Evolutionary conservation across 2,888 invertebrate genomes (phyloP), one percentile per base, ranked within the genome.

Genomic region (Plagiodera versicolora): DNA sequence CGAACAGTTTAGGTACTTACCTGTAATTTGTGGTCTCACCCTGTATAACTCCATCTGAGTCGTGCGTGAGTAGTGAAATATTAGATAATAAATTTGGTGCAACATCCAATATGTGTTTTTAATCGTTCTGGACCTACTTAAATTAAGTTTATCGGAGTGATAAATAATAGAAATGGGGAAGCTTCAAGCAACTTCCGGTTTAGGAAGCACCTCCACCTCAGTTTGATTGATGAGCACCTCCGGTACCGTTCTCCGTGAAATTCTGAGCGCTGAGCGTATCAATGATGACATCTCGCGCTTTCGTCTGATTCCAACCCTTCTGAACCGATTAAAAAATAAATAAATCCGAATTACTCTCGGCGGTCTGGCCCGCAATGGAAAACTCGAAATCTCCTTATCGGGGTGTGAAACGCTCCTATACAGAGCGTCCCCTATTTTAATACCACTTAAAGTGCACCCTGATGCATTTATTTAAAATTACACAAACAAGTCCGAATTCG

Each of bases 341-440:
- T 62, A 62, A 62, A 62, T 62, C 62, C 58, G 62, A 35, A 62
- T 62, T 62, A 62, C 52, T 44, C 28, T 58, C 62, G 62, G 62
- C 47, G 58, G 57, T 55, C 47, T 56, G 58, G 47, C 19, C 56
- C 18, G n/a, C 58, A 62, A 62, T 62, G 56, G 62, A 62, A 62
- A 62, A 45, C 58, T 62, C 48, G 56, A 62, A 62, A 62, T 62
- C 62, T 62, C 58, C 58, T 61, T 62, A 62, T 44, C 50, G 56
- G 62, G 62, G 62, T 52, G 62, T 62, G 58, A 58, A 62, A 20
- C 51, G 49, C 14, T 39, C 39, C 14, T 39, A 39, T 39, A 39
- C 39, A 52, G 47, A 62, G 52, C 30, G 58, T 52, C 44, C 28
- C 35, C 28, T 50, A 46, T 20, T 52, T 58, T 62, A 58, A 62